These are phyloP conservation scores for Rhinoptilus africanus DNA, from an alignment of 2,113 vertebrate genomes.

Conservation along the genomic window DNA sequence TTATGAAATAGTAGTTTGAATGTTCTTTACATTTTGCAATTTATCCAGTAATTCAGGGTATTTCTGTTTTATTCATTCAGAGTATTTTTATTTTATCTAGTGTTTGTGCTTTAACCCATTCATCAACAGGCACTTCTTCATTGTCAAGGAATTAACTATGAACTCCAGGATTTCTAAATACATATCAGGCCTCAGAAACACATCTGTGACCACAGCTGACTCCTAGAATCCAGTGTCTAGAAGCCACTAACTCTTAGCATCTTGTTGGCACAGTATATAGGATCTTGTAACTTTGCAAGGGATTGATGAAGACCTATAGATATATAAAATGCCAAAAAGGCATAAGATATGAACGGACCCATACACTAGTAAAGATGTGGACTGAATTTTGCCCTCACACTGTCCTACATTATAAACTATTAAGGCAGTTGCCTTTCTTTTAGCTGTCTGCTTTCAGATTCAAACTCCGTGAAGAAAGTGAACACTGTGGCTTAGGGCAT, in stretches of 20 bases:
- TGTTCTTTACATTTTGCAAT: slow-evolving; percentile 12
- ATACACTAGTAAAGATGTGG: rapidly evolving
- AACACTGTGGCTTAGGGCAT: background rate
- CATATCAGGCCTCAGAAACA: background rate
- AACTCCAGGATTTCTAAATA: background rate
- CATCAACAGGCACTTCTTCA: background rate
- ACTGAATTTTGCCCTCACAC: background rate
- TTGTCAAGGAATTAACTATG: background rate
- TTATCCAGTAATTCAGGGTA: background rate
- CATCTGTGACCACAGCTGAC: background rate
- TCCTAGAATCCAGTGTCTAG: background rate
- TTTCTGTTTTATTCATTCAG: background rate
- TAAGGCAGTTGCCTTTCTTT: background rate
- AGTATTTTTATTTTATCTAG: background rate
- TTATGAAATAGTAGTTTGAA: slow-evolving; percentile 21
- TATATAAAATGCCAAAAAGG: background rate
- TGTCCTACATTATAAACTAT: background rate
- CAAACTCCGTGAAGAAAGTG: background rate
- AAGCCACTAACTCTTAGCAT: background rate
- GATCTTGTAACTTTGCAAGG: background rate
- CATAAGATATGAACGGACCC: background rate
- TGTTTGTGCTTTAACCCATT: background rate
- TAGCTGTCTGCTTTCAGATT: background rate
- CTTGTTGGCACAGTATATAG: background rate
- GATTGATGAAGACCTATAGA: background rate